These are phyloP conservation scores for Phainopepla nitens DNA, from an alignment of 2,113 vertebrate genomes.

Conservation along the genomic window DNA sequence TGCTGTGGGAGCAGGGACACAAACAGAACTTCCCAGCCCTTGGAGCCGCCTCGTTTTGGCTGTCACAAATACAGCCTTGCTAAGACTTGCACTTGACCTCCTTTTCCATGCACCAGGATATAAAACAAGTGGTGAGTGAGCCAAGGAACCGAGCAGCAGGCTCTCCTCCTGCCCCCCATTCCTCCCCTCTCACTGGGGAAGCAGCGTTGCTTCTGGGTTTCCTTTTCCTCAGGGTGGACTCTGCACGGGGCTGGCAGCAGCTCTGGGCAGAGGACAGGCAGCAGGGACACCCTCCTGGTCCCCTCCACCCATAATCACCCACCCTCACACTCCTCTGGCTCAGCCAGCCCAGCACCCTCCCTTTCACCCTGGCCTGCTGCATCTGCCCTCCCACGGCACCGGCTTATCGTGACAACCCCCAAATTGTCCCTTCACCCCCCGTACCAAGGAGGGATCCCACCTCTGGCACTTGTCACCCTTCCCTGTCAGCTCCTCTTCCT, in stretches of 20 bases:
- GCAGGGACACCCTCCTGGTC: fast-evolving
- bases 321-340: neutral
- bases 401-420: fast-evolving
- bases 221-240: neutral
- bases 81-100: neutral
- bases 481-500: neutral
- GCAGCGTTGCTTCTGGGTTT: fast-evolving
- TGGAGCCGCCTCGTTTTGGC: neutral
- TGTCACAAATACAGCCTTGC: neutral
- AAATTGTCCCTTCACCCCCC: fast-evolving
- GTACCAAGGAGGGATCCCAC: too few species aligned
- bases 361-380: neutral
- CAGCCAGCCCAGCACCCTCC: neutral
- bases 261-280: neutral
- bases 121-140: neutral
- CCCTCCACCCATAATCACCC: fast-evolving
- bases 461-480: fast-evolving
- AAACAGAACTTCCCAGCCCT: neutral
- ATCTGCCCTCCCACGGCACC: neutral
- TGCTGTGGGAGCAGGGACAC: fast-evolving
- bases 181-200: neutral
- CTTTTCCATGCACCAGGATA: neutral
- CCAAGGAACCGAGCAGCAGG: neutral
- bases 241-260: fast-evolving
- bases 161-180: neutral